Evolutionary conservation across 2,797 vertebrate species (phyloP).

Genomic region (Neostethus bicornis): DNA sequence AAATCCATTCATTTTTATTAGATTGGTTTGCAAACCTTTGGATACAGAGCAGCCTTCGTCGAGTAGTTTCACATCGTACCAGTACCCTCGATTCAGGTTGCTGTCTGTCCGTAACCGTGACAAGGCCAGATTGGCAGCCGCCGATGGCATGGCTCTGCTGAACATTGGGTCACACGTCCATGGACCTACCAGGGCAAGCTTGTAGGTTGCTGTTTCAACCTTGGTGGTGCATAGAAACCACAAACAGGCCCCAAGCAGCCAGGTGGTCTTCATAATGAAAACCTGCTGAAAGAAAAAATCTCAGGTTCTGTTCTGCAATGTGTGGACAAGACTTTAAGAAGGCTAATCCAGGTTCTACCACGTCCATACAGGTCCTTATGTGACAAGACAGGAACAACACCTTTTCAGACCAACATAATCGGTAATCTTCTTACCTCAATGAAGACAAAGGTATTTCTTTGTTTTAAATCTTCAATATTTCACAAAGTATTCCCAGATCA

Average conservation of each 20-base stretch:
- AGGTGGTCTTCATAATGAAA: conserved; percentile 43
- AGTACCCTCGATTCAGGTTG: conserved; percentile 63
- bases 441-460: neutral
- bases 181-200: conserved; percentile 84
- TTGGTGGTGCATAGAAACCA: conserved; percentile 34
- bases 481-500: neutral
- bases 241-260: conserved; percentile 37
- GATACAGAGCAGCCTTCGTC: conserved; percentile 73
- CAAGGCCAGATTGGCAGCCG: conserved; percentile 80
- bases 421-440: no score
- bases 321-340: neutral
- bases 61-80: conserved; percentile 80
- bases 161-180: conserved; percentile 87
- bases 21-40: conserved; percentile 54
- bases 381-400: no score
- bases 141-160: conserved; percentile 73
- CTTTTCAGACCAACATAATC: no score
- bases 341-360: no score
- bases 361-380: no score
- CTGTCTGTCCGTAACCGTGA: conserved; percentile 74
- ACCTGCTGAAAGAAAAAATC: conserved; percentile 5
- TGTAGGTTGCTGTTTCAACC: conserved; percentile 71
- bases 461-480: neutral
- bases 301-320: neutral
- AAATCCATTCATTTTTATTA: neutral